These are phyloP conservation scores for Bibio marci DNA, from an alignment of 2,888 invertebrate genomes.

Conservation along the genomic window DNA sequence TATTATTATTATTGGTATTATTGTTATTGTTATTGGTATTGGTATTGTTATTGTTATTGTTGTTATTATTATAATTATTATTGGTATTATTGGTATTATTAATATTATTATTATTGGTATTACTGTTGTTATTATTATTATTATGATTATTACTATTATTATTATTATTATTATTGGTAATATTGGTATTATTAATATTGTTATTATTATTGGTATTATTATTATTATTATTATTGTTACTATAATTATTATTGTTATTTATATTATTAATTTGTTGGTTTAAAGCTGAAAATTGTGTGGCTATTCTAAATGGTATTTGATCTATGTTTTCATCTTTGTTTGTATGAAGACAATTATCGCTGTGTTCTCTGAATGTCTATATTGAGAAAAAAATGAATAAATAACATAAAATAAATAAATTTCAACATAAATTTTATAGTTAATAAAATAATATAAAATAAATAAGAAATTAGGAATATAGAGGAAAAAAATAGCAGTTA, in stretches of 20 bases:
- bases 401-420: no score
- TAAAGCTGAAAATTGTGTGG: slow-evolving; percentile 5
- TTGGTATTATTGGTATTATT: not conserved
- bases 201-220: not conserved
- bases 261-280: no score
- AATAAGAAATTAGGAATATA: no score
- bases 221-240: slow-evolving; percentile 6
- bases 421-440: no score
- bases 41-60: not conserved
- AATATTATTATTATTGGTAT: slow-evolving; percentile 6
- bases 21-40: slow-evolving; percentile 1
- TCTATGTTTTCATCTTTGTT: slow-evolving; percentile 16
- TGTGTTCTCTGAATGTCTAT: slow-evolving; percentile 30
- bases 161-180: not conserved
- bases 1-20: slow-evolving; percentile 2
- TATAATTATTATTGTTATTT: no score
- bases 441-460: no score
- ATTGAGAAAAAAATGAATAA: not conserved
- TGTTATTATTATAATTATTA: not conserved
- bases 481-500: no score
- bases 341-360: slow-evolving; percentile 23
- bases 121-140: no score
- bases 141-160: not conserved
- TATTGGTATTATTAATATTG: not conserved
- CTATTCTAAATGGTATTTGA: slow-evolving; percentile 21